A percentile compares a stretch with the other conserved stretches of the same genome.
phyloP scores from a whole-genome alignment of 2,797 vertebrate species.

The Channa striata region DNA sequence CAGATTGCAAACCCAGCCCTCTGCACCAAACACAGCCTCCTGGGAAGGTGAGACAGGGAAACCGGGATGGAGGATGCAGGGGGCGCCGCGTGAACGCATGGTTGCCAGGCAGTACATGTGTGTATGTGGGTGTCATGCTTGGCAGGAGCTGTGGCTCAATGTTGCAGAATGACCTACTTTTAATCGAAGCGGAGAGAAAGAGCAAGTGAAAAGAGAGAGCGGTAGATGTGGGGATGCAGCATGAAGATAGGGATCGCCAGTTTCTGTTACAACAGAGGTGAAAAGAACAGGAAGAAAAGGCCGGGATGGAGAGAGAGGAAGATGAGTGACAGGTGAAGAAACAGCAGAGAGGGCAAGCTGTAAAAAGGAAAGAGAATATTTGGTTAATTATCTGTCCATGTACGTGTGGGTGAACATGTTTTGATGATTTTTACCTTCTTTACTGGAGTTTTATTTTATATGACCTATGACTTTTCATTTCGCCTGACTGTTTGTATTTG shows the following conservation, averaged over 20 bases:
- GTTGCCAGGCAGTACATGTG: conserved; percentile 67
- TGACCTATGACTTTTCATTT: no score
- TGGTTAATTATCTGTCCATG: no score
- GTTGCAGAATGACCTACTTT: conserved; percentile 85
- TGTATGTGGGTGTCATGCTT: conserved; percentile 71
- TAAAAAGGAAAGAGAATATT: no score
- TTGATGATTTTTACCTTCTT: no score
- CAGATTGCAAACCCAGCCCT: conserved; percentile 47
- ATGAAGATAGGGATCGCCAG: conserved; percentile 3
- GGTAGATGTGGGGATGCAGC: conserved; percentile 8
- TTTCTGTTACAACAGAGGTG: no score
- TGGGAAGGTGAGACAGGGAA: conserved; percentile 61
- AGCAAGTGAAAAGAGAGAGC: conserved; percentile 35
- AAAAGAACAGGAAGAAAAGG: no score
- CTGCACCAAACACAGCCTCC: conserved; percentile 28
- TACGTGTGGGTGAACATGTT: no score
- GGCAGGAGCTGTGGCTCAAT: conserved; percentile 70
- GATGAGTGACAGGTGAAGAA: no score
- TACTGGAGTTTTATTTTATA: no score
- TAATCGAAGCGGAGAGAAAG: conserved; percentile 45
- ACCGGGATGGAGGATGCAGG: conserved; percentile 28
- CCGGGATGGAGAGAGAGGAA: no score
- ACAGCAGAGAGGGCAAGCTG: no score
- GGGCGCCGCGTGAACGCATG: conserved; percentile 19
- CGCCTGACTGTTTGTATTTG: no score